Base-by-base conservation (phyloP, 2,797 vertebrate genomes). In the Epinephelus malabaricus region DNA sequence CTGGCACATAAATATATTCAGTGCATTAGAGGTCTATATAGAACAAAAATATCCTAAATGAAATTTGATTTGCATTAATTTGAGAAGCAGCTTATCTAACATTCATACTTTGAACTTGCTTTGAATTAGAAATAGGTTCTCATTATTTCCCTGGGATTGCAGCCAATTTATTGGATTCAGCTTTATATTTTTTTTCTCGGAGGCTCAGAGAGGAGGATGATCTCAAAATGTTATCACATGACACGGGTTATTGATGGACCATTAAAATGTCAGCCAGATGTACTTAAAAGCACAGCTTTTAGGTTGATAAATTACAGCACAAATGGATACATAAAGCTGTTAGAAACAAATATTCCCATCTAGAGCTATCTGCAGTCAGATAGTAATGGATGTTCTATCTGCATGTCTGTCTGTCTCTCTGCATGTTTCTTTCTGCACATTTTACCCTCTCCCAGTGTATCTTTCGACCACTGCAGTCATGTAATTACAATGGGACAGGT, bases 401-500 rank as follows among this genome's bases (percentile, higher is more conserved):
- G 81, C 80, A 78, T 73, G 86, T 88, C 83, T 86, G 78, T 87
- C 86, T 84, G 58, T 84, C 79, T 79, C 49, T 66, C 71, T 79
- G 74, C 70, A 17, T 73, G 79, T 87, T 82, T 86, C 73, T 80
- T 81, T 81, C 79, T 71, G 72, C 58, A 77, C 58, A 67, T 73
- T 79, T 77, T 69, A 63, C 51, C 46, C 76, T 73, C 79, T 76
- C 46, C 73, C 34, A 69, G 63, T 83, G 83, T 75, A 60, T 89
- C 77, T 88, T 83, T 87, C 83, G 86, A 84, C 91, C 87, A 78
- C 88, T 88, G 92, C 85, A 90, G 92, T 90, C 89, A 78, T 92
- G 90, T 94, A 94, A 95, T 95, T 95, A 94, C 92, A 93, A 86
- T 84, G 65, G 92, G 81, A 92, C 95, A 95, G 95, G 95, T 95